Base-by-base conservation (phyloP, 2,113 vertebrate species). In the Strix uralensis region DNA sequence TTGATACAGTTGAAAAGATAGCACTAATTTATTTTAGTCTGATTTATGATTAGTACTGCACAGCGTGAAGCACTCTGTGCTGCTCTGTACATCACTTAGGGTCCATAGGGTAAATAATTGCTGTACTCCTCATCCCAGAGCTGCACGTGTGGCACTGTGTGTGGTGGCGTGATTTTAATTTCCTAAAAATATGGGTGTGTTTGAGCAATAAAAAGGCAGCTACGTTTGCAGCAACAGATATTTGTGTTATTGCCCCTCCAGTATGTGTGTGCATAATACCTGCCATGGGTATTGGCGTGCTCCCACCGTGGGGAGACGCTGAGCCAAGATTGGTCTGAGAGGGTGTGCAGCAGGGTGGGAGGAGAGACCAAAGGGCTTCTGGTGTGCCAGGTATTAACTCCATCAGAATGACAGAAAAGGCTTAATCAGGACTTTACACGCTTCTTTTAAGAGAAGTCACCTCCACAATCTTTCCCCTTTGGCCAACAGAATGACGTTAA, bases 1-100 rank as follows among this genome's bases (percentile, higher is more conserved):
- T 95, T 88, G 92, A 94, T 94, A 95, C 88, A 96, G 93, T 73
- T 88, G 82, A 89, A 88, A 88, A 95, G 90, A 81, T 81, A 93
- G 73, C 38, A 52, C 40, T 96, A 83, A 95, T 96, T 97, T 94
- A 96, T 95, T 95, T 97, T 30, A 81, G 62, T 36, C 63, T 94
- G 86, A 94, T 96, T 97, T 97, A 95, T 79, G 94, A 75, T 81
- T 59, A 81, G 67, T 51, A 20, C 81, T 65, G 58, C 67, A 10
- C 46, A 81, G 70, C 65, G n/a, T 18, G 85, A 70, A 17, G 59
- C 67, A 51, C 71, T 86, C 73, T 38, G 34, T 71, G 61, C 87
- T 71, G 47, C 84, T 92, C 73, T 58, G 72, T 11, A 51, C 84
- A 57, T 81, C 81, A 67, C 47, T 79, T 72, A 70, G 70, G n/a